Evolutionary conservation across 53 echinoderm and acorn worm species (phyloP), one percentile per base, ranked within the genome.

Genomic region (Zoroaster sp.): DNA sequence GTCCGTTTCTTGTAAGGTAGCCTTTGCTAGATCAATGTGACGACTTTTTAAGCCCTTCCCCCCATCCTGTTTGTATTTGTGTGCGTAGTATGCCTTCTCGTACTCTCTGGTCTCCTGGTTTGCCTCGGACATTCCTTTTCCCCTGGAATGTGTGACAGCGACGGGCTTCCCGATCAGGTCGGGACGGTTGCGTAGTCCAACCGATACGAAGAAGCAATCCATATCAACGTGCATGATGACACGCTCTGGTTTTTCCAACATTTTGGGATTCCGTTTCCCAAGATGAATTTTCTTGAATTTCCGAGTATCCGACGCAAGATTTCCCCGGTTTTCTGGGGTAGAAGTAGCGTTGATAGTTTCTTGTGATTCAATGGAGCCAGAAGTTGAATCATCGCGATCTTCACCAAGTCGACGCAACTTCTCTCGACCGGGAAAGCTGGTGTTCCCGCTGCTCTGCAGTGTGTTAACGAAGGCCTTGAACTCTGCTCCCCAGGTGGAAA

Each of bases 151-250:
- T 0, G 98, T 98, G 20, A 98, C 98, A 2, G 98, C 98, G 3
- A 98, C 98, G 18, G 98, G 95, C 75, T 98, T 95, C 20, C 95
- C 98, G 3, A 55, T 28, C 6, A 98, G 78, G 23, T 98, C 94
- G 1, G 98, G 98, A 14, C 89, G 89, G 30, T 92, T 92, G 23
- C 94, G 79, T 35, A 98, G 54, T 11, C 98, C 92, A 2, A 98
- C 98, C 0, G 98, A 98, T 20, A 98, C 98, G 78, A 98, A 98
- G 90, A 98, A 98, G 74, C 98, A 98, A 45, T 98, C 98, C 98
- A 98, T 98, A 38, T 98, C 98, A 43, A 96, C 59, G 40, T 98
- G 98, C 98, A 98, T 98, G 72, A 98, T 94, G 17, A 89, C 74
- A 30, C 92, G 80, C n/a, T 59, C 66, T 6, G 36, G 3, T 47